Evolutionary conservation across 2,888 invertebrate genomes (phyloP), one percentile per base, ranked within the genome.

Genomic region (Morpho helenor): DNA sequence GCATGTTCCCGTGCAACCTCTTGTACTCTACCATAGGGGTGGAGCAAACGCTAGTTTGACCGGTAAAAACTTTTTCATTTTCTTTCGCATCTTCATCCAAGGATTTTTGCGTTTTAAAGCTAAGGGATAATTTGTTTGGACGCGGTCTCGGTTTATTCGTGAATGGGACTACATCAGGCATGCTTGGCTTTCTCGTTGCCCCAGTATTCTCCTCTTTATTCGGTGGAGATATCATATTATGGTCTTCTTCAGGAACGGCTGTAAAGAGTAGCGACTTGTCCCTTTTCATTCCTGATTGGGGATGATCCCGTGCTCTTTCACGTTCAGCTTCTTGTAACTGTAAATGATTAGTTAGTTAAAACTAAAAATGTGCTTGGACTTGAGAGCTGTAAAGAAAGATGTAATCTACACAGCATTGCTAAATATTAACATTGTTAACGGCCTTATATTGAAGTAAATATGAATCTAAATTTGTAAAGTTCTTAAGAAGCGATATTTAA

Each of bases 221-320:
- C 0, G 91, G 90, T 0, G 91, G 91, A 0, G 91, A 90, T 63
- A 88, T 89, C 82, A 90, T 86, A 22, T 74, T 83, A 75, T 91
- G 89, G 66, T 93, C 94, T 74, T 96, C 96, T 84, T 96, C 96
- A 2, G 96, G 95, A 53, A 96, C 96, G 5, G 96, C 95, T 0
- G 96, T 96, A 73, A 96, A 96, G 42, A 96, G 94, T 3, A 96
- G 80, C 0, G 96, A 96, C 64, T 95, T 94, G 76, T 96, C 96
- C 53, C 96, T 89, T 82, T 95, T 96, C 92, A 96, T 94, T 43
- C 93, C 91, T 0, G 76, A 72, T 67, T 82, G 85, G 3, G 87
- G 85, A 56, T 82, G 82, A 1, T 93, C 92, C 1, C 92, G 76
- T 57, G 82, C 72, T 79, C 91, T 88, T 72, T 93, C 86, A 43